Base-by-base conservation (phyloP, 1,140 invertebrate species). In the Trigoniulus corallinus region DNA sequence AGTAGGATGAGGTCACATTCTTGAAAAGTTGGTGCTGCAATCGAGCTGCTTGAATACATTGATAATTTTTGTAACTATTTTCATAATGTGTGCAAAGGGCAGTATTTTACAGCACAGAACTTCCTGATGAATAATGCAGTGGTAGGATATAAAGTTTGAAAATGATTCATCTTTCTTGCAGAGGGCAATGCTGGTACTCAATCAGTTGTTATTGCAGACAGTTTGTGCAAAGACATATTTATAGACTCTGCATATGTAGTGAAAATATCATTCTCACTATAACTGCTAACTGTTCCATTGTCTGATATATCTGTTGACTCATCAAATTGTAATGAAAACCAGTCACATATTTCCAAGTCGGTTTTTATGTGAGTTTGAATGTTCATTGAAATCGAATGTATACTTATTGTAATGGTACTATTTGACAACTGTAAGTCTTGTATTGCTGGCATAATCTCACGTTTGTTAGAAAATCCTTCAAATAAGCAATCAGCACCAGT, bases 381-480 rank as follows among this genome's bases (percentile, higher is more conserved):
- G 15, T 34, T 15, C 7, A 15, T 34, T 7, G 29, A 7, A 7
- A 34, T 34, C 29, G 15, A 7, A 34, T 34, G 7, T 15, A 34
- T 15, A 7, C 15, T 7, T 34, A 7, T 7, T 7, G 29, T 34
- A 7, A 34, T 15, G 7, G 29, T 15, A 7, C 15, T 15, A 34
- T 7, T 7, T 34, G 29, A 7, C 29, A 34, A 34, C 29, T 34
- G 29, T 34, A 34, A 15, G 29, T 7, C 7, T 7, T 34, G 7
- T 7, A 34, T 34, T 7, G 29, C 29, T 7, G 7, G 7, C 15
- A 34, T 34, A 34, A 34, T 34, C 7, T 34, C 29, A 7, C 15
- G 1, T 47, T 53, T 49, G 20, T 45, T 46, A 7, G 18, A 39
- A 53, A 46, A 53, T 49, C 26, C n/a, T 22, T 50, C 52, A 53